phyloP scores from a whole-genome alignment of 2,888 invertebrate genomes.

The Lepidocyrtinus sp. region DNA sequence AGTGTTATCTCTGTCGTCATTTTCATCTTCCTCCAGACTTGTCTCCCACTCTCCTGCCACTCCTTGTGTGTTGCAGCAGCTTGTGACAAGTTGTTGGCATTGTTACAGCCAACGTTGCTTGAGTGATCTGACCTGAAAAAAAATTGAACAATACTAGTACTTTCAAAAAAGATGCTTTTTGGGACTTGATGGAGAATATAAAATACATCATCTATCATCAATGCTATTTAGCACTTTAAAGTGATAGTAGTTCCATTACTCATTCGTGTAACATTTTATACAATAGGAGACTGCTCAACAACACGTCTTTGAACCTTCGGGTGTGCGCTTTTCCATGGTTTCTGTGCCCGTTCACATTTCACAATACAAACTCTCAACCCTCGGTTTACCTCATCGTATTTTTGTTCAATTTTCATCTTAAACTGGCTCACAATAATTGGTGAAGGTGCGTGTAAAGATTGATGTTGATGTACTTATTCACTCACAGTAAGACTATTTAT shows the following conservation, averaged over 20 bases:
- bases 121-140: conserved; percentile 57
- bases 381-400: too few relatives aligned
- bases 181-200: conserved; percentile 5
- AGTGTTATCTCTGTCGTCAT: conserved; percentile 32
- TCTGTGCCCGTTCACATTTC: conserved; percentile 8
- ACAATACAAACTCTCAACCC: too few relatives aligned
- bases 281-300: too few relatives aligned
- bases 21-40: conserved; percentile 49
- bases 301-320: conserved; percentile 3
- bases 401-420: too few relatives aligned
- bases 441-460: conserved; percentile 17
- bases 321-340: not conserved
- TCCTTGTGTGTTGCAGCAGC: conserved; percentile 24
- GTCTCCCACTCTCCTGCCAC: conserved; percentile 31
- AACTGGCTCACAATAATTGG: too few relatives aligned
- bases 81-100: conserved; percentile 58
- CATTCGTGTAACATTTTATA: too few relatives aligned
- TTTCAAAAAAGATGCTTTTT: conserved; percentile 18
- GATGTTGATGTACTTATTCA: too few relatives aligned
- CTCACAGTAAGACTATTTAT: not conserved
- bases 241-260: conserved; percentile 17
- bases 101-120: conserved; percentile 36
- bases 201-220: conserved; percentile 11
- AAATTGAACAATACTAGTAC: conserved; percentile 29
- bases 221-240: conserved; percentile 4